Percentiles rank a stretch among this genome's conserved stretches.
Conservation (phyloP, 2,888 invertebrate species). For the Leptinotarsa rubiginosa region DNA sequence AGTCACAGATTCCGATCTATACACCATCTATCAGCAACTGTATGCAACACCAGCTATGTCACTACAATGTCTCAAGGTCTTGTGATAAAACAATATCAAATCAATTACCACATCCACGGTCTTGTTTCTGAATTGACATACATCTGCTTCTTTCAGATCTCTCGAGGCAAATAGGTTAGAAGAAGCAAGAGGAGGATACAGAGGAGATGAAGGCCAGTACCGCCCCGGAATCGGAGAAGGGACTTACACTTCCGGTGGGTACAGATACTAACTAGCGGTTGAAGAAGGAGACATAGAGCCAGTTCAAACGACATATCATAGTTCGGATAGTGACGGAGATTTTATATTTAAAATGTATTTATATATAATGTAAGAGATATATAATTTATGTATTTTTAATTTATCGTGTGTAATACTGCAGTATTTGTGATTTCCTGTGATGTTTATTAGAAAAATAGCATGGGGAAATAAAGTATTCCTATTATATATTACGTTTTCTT, state of each 20-base stretch:
- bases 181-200: constrained; percentile 47
- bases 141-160: constrained; percentile 47
- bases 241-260: constrained; percentile 33
- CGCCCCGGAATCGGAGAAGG: constrained; percentile 52
- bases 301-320: constrained; percentile 23
- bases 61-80: no score
- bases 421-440: constrained; percentile 15
- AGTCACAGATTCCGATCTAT: no score
- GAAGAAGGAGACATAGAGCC: constrained; percentile 20
- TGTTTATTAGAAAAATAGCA: neutral
- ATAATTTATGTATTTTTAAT: neutral
- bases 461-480: neutral
- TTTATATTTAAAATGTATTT: constrained; percentile 4
- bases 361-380: no score
- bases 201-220: constrained; percentile 54
- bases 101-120: no score
- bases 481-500: neutral
- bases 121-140: neutral
- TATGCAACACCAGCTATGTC: no score
- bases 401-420: constrained; percentile 2
- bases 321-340: neutral
- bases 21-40: no score
- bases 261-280: constrained; percentile 38
- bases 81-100: no score
- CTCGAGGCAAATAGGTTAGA: constrained; percentile 55